These are phyloP conservation scores for Nipponia nippon DNA, from an alignment of 2,113 vertebrate species.

Conservation along the genomic window DNA sequence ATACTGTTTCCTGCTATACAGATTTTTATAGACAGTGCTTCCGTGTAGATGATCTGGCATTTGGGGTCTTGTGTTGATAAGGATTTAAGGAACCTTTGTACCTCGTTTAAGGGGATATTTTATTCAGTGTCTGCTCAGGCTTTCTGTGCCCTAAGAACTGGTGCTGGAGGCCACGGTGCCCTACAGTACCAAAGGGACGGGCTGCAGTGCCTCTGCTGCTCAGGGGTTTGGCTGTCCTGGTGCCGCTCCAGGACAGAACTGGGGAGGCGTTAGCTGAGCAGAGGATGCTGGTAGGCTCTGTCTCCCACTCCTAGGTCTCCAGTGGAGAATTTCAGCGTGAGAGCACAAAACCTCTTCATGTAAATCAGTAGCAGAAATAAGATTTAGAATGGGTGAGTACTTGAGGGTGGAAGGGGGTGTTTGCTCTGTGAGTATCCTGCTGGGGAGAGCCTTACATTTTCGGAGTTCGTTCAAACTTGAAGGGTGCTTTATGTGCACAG, in stretches of 20 bases:
- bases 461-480: not conserved
- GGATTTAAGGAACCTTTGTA: not conserved
- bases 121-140: not conserved
- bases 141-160: not conserved
- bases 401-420: not conserved
- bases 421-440: not conserved
- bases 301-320: not conserved
- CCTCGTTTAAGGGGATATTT: not conserved
- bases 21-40: not conserved
- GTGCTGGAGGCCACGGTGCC: not conserved
- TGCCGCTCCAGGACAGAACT: not conserved
- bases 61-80: not conserved
- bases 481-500: not conserved
- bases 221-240: not conserved
- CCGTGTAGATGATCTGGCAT: rapidly evolving
- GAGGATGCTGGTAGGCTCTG: not conserved
- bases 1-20: not conserved
- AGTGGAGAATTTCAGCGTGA: not conserved
- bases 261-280: not conserved
- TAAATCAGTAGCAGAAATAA: not conserved
- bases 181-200: rapidly evolving
- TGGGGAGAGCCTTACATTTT: not conserved
- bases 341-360: not conserved
- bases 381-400: not conserved
- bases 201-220: not conserved